Percentiles rank a stretch among this genome's conserved stretches.
Evolutionary conservation across 2,888 invertebrate genomes (phyloP).

Genomic region (Syritta pipiens): DNA sequence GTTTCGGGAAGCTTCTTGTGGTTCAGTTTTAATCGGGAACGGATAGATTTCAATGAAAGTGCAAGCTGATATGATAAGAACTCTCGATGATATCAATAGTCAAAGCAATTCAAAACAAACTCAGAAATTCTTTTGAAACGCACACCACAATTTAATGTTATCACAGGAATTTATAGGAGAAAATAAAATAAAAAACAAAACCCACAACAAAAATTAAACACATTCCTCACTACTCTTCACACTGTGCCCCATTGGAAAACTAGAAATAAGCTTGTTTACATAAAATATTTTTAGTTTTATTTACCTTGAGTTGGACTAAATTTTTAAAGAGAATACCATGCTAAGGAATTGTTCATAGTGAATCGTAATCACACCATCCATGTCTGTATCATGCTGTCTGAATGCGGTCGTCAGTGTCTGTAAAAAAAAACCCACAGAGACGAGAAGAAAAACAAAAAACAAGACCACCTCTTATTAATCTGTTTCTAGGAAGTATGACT

Average conservation of each 20-base stretch:
- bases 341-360: conserved; percentile 97
- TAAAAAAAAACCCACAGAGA: too few relatives aligned
- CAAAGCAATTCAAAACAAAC: too few relatives aligned
- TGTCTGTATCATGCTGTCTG: conserved; percentile 92
- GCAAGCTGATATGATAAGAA: too few relatives aligned
- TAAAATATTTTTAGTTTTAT: neutral
- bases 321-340: conserved; percentile 91
- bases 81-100: too few relatives aligned
- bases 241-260: neutral
- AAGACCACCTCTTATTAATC: conserved; percentile 8
- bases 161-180: too few relatives aligned
- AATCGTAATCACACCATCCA: conserved; percentile 96
- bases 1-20: too few relatives aligned
- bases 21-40: too few relatives aligned
- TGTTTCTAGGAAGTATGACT: conserved; percentile 57
- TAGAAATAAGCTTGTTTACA: neutral
- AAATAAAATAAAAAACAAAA: neutral
- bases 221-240: neutral
- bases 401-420: conserved; percentile 95
- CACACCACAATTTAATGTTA: too few relatives aligned
- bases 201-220: neutral
- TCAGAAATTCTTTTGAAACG: too few relatives aligned
- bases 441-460: conserved; percentile 45
- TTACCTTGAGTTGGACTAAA: conserved; percentile 77
- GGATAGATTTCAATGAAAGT: too few relatives aligned